Conservation (phyloP, 2,113 vertebrate genomes). For the Parotia lawesii region DNA sequence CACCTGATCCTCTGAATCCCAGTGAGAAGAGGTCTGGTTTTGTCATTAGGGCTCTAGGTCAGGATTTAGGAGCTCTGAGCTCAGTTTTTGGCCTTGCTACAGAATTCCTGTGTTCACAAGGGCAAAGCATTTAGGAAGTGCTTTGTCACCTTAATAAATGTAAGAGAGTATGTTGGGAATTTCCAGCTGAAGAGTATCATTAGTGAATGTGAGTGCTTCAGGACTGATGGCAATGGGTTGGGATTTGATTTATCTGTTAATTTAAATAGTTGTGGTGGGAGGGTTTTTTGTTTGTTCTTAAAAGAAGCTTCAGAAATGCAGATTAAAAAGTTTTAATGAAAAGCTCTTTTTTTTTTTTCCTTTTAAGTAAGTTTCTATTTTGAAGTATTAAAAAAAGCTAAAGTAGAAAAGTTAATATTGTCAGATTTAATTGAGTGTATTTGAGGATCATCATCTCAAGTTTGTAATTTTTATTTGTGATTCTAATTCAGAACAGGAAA, state of each 20-base stretch:
- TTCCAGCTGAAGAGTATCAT: background rate
- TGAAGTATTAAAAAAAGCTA: background rate
- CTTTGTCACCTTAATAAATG: conserved; percentile 44
- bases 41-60: conserved; percentile 3
- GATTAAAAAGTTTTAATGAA: background rate
- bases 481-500: background rate
- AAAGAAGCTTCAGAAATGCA: background rate
- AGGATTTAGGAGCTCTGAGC: background rate
- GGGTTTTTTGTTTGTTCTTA: background rate
- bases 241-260: background rate
- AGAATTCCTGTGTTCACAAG: conserved; percentile 9
- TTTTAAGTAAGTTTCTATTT: background rate
- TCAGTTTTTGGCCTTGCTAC: conserved; percentile 15
- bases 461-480: background rate
- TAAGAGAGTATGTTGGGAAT: background rate
- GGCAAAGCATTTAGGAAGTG: conserved; percentile 26
- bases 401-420: background rate
- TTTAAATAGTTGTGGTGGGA: background rate
- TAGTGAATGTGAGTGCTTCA: background rate
- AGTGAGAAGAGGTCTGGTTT: conserved; percentile 12
- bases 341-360: background rate
- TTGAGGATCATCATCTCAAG: background rate
- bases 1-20: background rate
- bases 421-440: background rate
- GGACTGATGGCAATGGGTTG: background rate